phyloP scores from a whole-genome alignment of 2,797 vertebrate genomes.

The Caiman crocodilus region DNA sequence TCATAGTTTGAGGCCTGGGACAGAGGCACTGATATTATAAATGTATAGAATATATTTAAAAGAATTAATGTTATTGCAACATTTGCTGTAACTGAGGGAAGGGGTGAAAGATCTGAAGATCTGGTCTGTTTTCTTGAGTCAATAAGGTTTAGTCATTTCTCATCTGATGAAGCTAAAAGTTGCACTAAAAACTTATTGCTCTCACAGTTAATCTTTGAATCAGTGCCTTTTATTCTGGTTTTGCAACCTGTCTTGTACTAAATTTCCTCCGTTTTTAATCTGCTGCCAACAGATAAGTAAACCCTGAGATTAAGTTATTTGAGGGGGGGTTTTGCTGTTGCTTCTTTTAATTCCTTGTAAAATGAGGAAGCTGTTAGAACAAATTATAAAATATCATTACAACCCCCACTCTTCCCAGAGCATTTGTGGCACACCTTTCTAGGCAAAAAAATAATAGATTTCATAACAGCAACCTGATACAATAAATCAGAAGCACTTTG shows the following conservation, averaged over 20 bases:
- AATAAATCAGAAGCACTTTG: conserved; percentile 11
- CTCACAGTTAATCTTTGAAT: conserved; percentile 73
- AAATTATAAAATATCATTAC: background rate
- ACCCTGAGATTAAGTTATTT: conserved; percentile 44
- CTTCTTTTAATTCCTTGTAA: conserved; percentile 4
- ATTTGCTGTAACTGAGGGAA: conserved; percentile 21
- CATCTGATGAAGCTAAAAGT: conserved; percentile 60
- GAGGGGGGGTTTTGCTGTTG: conserved; percentile 29
- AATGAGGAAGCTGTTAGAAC: conserved; percentile 34
- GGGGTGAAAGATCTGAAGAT: background rate
- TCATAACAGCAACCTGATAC: conserved; percentile 34
- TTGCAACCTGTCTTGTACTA: background rate
- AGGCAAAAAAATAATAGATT: background rate
- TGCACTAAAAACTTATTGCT: conserved; percentile 52
- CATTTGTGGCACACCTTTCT: background rate
- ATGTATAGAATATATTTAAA: background rate
- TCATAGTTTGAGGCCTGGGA: background rate
- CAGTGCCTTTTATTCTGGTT: conserved; percentile 55
- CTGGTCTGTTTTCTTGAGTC: conserved; percentile 14
- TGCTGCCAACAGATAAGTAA: conserved; percentile 62
- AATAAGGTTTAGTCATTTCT: conserved; percentile 51
- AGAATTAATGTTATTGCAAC: conserved; percentile 29
- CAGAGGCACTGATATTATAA: background rate
- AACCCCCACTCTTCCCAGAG: background rate
- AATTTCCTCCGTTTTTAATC: conserved; percentile 36